Evolutionary conservation across 2,113 vertebrate genomes (phyloP).

Genomic region (Ailuropoda melanoleuca): DNA sequence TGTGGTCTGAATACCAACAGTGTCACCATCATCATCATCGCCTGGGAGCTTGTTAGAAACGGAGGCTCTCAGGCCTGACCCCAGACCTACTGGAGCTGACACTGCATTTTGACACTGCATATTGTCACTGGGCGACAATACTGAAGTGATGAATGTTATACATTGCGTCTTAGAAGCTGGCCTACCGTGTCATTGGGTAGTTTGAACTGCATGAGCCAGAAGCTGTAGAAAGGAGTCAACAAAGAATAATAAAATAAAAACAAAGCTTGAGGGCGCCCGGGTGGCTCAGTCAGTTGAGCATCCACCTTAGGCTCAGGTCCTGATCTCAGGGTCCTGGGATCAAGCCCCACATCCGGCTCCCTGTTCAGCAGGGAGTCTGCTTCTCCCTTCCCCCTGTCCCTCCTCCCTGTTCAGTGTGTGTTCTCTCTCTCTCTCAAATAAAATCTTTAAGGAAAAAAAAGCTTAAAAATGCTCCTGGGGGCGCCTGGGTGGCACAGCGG

Average conservation of each 20-base stretch:
- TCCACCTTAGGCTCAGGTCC: neutral
- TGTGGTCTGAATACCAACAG: neutral
- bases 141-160: too few species aligned
- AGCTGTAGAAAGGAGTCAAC: neutral
- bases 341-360: neutral
- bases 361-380: neutral
- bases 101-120: neutral
- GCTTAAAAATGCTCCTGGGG: neutral
- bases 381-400: neutral
- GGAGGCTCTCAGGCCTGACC: neutral
- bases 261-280: neutral
- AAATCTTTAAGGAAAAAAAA: neutral
- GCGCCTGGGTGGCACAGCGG: too few species aligned
- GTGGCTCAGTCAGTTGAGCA: neutral
- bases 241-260: neutral
- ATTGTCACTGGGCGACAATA: neutral
- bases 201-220: neutral
- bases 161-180: neutral
- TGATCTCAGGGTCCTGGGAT: neutral
- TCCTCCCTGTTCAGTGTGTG: neutral
- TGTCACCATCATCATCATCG: neutral
- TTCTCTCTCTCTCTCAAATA: neutral
- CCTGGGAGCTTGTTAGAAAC: neutral
- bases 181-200: neutral
- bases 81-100: neutral